Conservation (phyloP, 2,113 vertebrate genomes). For the Hyla sarda region DNA sequence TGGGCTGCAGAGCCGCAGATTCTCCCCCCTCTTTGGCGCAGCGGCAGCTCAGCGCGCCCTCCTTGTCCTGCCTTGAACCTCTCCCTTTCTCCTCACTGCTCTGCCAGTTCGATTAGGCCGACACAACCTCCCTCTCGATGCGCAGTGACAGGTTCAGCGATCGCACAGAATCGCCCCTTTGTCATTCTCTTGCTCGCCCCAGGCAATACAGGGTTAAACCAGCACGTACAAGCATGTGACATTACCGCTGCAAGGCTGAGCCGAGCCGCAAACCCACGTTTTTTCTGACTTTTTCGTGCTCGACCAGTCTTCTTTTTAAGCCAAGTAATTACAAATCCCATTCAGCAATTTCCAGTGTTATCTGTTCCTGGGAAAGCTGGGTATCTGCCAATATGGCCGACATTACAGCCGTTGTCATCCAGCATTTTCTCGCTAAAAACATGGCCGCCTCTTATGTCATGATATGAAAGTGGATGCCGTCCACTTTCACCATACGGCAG, state of each 20-base stretch:
- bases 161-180: conserved; percentile 5
- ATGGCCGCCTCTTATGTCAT: too few relatives aligned
- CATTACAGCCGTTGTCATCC: too few relatives aligned
- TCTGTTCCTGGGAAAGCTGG: too few relatives aligned
- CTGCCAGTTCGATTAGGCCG: conserved; percentile 48
- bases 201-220: conserved; percentile 19
- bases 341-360: too few relatives aligned
- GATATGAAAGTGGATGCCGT: too few relatives aligned
- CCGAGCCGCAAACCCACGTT: background rate
- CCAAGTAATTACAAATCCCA: too few relatives aligned
- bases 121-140: background rate
- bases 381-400: too few relatives aligned
- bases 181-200: background rate
- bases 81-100: conserved; percentile 7
- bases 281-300: background rate
- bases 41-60: background rate
- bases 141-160: conserved; percentile 22
- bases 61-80: conserved; percentile 45
- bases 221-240: background rate
- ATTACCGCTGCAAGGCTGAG: background rate
- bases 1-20: too few relatives aligned
- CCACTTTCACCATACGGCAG: too few relatives aligned
- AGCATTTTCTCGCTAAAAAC: too few relatives aligned
- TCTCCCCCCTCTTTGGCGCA: too few relatives aligned
- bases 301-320: background rate